Conservation (phyloP, 2,797 vertebrate genomes). For the Melanotaenia trifasciata region DNA sequence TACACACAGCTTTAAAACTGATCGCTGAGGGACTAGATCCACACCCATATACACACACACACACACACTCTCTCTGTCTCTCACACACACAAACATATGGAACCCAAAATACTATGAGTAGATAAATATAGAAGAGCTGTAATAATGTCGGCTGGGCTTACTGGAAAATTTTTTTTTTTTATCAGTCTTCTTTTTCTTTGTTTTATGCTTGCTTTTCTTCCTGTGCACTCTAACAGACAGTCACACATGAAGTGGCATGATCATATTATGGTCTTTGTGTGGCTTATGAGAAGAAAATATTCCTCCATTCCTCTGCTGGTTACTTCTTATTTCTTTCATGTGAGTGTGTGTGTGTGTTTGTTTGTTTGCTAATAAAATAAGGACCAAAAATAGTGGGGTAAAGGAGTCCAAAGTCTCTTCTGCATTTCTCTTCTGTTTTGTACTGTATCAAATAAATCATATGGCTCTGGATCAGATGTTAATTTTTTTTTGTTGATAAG, state of each 20-base stretch:
- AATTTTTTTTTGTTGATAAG: neutral
- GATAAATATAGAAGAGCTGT: constrained; percentile 33
- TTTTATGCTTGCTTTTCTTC: neutral
- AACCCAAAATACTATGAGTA: constrained; percentile 35
- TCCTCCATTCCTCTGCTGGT: neutral
- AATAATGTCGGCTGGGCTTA: constrained; percentile 24
- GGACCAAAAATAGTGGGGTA: neutral
- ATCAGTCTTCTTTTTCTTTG: constrained; percentile 25
- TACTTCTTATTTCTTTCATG: constrained; percentile 1
- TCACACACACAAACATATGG: constrained; percentile 9
- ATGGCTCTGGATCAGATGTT: neutral
- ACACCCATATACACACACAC: constrained; percentile 31
- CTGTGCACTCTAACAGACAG: neutral
- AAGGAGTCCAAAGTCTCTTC: neutral
- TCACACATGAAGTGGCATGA: neutral
- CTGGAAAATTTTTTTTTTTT: constrained; percentile 11
- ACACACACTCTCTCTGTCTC: constrained; percentile 7
- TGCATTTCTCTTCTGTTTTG: neutral
- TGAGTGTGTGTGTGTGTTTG: neutral
- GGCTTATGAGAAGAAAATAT: neutral
- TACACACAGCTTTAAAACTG: constrained; percentile 77
- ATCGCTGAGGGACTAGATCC: constrained; percentile 64
- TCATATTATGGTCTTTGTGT: neutral
- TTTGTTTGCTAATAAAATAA: neutral
- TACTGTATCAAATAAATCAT: neutral